These are phyloP conservation scores for Scolopax mira DNA, from an alignment of 2,113 vertebrate genomes.

Conservation along the genomic window DNA sequence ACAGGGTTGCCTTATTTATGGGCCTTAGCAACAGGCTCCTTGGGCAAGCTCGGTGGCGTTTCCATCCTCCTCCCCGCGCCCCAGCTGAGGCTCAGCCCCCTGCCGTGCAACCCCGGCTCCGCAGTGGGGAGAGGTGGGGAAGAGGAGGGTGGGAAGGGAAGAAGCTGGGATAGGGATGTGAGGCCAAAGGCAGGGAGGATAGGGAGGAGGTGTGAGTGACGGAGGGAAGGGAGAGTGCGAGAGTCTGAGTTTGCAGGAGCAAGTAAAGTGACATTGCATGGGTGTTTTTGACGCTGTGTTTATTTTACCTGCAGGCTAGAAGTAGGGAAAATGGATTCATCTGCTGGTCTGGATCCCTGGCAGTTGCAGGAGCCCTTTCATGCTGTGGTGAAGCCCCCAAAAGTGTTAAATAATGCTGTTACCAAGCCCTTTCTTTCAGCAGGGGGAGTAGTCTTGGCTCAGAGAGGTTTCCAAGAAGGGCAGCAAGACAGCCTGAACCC, in stretches of 20 bases:
- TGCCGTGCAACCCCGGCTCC: fast-evolving
- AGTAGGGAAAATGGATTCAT: neutral
- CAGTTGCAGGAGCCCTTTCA: neutral
- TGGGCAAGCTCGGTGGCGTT: fast-evolving
- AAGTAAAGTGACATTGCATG: neutral
- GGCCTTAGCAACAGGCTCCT: slow-evolving; percentile 17
- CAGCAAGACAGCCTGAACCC: neutral
- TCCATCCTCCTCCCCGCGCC: neutral
- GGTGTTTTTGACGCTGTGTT: neutral
- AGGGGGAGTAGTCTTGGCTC: neutral
- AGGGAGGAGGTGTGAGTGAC: neutral
- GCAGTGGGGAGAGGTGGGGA: neutral
- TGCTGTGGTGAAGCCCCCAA: fast-evolving
- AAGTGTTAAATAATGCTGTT: neutral
- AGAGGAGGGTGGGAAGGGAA: neutral
- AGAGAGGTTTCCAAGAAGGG: neutral
- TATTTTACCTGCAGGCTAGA: slow-evolving; percentile 17
- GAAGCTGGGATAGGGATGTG: neutral
- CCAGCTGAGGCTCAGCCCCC: neutral
- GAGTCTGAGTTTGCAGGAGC: neutral
- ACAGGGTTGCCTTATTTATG: slow-evolving; percentile 65
- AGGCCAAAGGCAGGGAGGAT: neutral
- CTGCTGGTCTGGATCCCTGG: neutral
- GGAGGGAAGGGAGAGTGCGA: neutral
- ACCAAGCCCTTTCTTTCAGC: fast-evolving